Evolutionary conservation across 2,888 invertebrate species (phyloP).

Genomic region (Junonia oenone): DNA sequence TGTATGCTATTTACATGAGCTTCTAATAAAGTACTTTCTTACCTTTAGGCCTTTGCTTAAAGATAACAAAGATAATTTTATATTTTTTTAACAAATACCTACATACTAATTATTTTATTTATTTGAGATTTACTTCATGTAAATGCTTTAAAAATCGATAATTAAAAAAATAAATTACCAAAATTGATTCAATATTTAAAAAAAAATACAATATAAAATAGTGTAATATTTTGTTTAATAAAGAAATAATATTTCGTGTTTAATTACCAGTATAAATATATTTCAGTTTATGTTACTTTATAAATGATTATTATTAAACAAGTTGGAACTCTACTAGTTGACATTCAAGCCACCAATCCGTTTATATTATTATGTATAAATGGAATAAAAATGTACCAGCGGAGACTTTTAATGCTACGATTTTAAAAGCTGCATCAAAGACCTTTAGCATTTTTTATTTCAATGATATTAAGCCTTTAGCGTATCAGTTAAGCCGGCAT

Average conservation of each 20-base stretch:
- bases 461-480: not conserved
- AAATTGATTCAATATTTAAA: too few species aligned
- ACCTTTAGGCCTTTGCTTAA: too few species aligned
- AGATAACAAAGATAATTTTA: too few species aligned
- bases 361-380: conserved; percentile 31
- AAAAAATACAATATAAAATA: too few species aligned
- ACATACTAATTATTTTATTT: too few species aligned
- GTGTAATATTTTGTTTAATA: not conserved
- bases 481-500: not conserved
- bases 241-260: not conserved
- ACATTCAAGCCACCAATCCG: conserved; percentile 47
- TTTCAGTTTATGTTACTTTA: not conserved
- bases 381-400: conserved; percentile 19
- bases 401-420: conserved; percentile 3
- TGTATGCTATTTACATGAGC: too few species aligned
- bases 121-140: too few species aligned
- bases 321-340: conserved; percentile 1
- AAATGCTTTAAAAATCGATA: too few species aligned
- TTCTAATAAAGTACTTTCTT: too few species aligned
- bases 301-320: conserved; percentile 1
- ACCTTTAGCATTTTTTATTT: not conserved
- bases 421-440: not conserved
- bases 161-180: too few species aligned
- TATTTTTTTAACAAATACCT: too few species aligned
- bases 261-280: not conserved